Evolutionary conservation across 2,888 invertebrate species (phyloP), one percentile per base, ranked within the genome.

Genomic region (Caenorhabditis sp.): DNA sequence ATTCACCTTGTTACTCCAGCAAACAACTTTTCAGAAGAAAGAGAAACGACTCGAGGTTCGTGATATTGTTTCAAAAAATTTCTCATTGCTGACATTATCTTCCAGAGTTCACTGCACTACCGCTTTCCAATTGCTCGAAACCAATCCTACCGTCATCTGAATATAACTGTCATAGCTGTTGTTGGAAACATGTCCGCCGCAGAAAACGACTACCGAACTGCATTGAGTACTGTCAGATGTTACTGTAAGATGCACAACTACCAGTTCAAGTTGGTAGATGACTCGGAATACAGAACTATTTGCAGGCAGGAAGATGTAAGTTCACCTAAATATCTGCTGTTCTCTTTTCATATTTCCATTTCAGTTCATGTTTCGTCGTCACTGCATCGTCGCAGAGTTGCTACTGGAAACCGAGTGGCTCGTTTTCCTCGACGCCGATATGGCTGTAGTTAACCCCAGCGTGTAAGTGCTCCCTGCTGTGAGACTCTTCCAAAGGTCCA

Each of bases 351-450:
- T 32, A 32, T 40, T 13, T 13, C 22, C 18, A 15, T 87, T 89
- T 69, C 51, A 90, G 90, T 87, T 89, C 68, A 87, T 89, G 87
- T 90, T 89, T 67, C 88, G 85, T 18, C 85, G 90, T 5, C 90
- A 90, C 61, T 90, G 90, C 56, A 84, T 87, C 9, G 72, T 80
- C n/a, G 74, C 86, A 4, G 56, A 82, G 6, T 26, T 69, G 13
- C 55, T 83, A 9, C 51, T 61, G 8, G 28, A 65, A 22, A 56
- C 82, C 15, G 85, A 89, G 11, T 86, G 84, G 82, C 15, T 84
- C n/a, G 26, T 86, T 2, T 84, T 86, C 44, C 32, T 86, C 22
- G 86, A 86, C 53, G 86, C 86, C 15, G 86, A 86, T 58, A 64
- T 83, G 26, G 83, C 83, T 11, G 76, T 86, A 4, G 84, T 80